These are phyloP conservation scores for Athrips mouffetella DNA, from an alignment of 2,888 invertebrate genomes.

Conservation along the genomic window DNA sequence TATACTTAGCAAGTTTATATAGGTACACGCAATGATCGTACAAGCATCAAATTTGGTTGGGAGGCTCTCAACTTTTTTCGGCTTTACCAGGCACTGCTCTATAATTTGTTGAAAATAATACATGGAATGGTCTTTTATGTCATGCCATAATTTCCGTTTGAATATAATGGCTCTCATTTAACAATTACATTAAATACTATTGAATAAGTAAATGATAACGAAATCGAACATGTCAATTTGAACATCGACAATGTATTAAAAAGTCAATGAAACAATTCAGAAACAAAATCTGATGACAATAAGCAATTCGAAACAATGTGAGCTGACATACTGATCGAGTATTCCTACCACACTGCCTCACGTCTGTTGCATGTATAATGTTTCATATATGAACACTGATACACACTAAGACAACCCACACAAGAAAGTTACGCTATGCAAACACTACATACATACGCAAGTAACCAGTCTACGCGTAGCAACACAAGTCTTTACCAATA, in stretches of 20 bases:
- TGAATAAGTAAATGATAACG: too few species aligned
- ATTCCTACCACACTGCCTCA: constrained; percentile 50
- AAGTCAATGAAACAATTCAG: background rate
- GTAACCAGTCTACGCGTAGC: background rate
- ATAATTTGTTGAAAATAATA: too few species aligned
- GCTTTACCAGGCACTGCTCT: too few species aligned
- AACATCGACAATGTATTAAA: background rate
- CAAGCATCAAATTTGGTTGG: too few species aligned
- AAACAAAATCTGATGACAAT: too few species aligned
- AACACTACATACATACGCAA: background rate
- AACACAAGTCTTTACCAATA: background rate
- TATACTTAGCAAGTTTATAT: background rate
- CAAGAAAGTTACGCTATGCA: background rate
- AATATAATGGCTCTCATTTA: too few species aligned
- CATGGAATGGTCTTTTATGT: too few species aligned
- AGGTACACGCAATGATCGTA: background rate
- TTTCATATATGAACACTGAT: background rate
- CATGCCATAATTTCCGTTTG: too few species aligned
- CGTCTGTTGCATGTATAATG: constrained; percentile 42
- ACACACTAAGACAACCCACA: constrained; percentile 6
- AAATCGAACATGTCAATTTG: background rate
- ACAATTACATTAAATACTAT: too few species aligned
- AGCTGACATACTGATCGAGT: constrained; percentile 63
- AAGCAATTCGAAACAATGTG: constrained; percentile 6
- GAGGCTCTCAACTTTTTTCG: too few species aligned